A percentile compares a stretch with the other conserved stretches of the same genome.
Conservation (phyloP, 2,797 vertebrate species). For the Gallinago stenura region DNA sequence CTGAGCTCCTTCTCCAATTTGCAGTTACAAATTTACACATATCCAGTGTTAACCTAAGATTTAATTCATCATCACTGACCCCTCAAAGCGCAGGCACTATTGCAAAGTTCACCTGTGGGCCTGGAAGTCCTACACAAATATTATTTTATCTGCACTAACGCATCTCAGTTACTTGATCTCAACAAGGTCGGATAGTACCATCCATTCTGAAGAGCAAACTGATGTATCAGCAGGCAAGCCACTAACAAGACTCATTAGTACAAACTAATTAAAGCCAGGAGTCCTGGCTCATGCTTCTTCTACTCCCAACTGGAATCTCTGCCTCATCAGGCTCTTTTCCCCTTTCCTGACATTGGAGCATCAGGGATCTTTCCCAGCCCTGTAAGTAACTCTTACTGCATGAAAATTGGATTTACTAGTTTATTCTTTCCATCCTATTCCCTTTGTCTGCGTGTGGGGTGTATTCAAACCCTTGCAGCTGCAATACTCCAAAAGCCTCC, state of each 20-base stretch:
- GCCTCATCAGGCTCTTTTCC: not conserved
- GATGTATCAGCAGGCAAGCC: not conserved
- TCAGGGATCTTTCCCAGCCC: not conserved
- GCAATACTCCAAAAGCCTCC: not conserved
- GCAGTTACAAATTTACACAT: not conserved
- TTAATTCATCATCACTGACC: not conserved
- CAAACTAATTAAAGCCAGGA: not conserved
- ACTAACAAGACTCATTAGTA: not conserved
- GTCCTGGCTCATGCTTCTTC: not conserved
- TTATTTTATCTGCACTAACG: not conserved
- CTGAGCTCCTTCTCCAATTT: not conserved
- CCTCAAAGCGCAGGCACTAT: not conserved
- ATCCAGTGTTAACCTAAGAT: not conserved
- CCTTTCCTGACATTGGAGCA: not conserved
- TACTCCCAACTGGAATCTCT: not conserved
- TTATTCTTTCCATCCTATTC: not conserved
- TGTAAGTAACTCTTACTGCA: not conserved
- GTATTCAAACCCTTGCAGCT: not conserved
- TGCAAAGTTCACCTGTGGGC: rapidly evolving
- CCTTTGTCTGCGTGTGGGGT: not conserved
- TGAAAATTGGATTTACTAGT: not conserved
- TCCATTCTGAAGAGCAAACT: not conserved
- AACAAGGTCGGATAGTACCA: no score
- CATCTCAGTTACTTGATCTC: not conserved
- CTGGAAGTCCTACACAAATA: not conserved